Conservation (phyloP, 2,113 vertebrate species). For the Verasper variegatus region DNA sequence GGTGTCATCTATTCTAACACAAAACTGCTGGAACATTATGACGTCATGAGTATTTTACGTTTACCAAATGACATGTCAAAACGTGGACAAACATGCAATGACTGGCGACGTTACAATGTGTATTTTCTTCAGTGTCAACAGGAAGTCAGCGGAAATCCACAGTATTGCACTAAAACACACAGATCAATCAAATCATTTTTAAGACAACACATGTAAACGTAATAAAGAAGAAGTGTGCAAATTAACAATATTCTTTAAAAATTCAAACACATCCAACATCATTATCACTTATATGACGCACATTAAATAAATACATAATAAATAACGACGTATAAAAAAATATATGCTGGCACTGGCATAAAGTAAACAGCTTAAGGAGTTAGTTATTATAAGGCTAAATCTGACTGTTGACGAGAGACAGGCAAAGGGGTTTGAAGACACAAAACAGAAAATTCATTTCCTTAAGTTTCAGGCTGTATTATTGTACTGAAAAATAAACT, state of each 20-base stretch:
- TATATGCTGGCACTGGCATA: constrained; percentile 56
- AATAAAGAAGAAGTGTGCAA: constrained; percentile 37
- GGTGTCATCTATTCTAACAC: not conserved
- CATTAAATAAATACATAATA: constrained; percentile 13
- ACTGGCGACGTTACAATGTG: constrained; percentile 10
- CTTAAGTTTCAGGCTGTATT: not conserved
- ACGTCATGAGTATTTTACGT: constrained; percentile 14
- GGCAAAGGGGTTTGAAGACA: constrained; percentile 61
- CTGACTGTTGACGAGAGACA: constrained; percentile 46
- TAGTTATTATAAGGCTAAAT: constrained; percentile 46
- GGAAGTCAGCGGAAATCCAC: constrained; percentile 3
- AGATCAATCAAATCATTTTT: constrained; percentile 7
- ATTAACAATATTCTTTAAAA: constrained; percentile 1
- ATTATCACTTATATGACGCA: constrained; percentile 9
- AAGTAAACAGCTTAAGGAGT: constrained; percentile 52
- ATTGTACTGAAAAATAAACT: constrained; percentile 11
- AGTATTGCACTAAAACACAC: constrained; percentile 39
- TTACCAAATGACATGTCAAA: constrained; percentile 28
- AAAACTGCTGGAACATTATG: not conserved
- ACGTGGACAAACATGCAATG: constrained; percentile 49
- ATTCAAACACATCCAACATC: constrained; percentile 20
- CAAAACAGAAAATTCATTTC: not conserved
- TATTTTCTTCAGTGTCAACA: not conserved
- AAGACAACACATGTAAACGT: constrained; percentile 34
- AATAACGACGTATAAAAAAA: constrained; percentile 40